Evolutionary conservation across 2,113 vertebrate species (phyloP).

Genomic region (Bettongia penicillata): DNA sequence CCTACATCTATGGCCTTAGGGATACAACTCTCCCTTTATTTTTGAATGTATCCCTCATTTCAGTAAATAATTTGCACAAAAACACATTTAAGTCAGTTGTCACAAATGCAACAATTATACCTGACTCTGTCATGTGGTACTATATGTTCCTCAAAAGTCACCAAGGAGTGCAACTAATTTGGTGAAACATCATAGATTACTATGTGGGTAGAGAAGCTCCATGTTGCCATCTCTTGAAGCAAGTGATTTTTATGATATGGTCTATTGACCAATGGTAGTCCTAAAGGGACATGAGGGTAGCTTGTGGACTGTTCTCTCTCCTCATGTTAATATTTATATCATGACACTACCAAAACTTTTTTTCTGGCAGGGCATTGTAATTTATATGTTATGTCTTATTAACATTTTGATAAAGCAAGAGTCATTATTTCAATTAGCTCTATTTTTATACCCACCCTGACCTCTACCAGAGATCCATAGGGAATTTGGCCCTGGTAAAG

Average conservation of each 20-base stretch:
- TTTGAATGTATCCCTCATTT: neutral
- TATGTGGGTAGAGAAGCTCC: neutral
- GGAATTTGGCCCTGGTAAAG: conserved; percentile 16
- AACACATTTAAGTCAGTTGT: neutral
- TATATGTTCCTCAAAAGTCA: neutral
- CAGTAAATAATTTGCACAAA: neutral
- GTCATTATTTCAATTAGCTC: neutral
- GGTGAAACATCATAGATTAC: neutral
- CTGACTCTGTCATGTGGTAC: neutral
- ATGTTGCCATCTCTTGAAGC: neutral
- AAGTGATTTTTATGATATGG: neutral
- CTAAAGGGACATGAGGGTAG: neutral
- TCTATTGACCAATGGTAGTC: neutral
- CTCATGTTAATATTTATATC: neutral
- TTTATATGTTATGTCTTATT: neutral
- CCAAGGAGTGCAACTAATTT: neutral
- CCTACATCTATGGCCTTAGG: neutral
- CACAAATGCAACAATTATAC: neutral
- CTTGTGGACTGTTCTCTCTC: neutral
- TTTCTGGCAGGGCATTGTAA: neutral
- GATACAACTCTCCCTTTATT: neutral
- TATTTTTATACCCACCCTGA: neutral
- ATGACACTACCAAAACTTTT: neutral
- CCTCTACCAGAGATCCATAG: neutral
- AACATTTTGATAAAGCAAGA: neutral